phyloP scores from a whole-genome alignment of 2,113 vertebrate genomes.

The Myotis brandtii region DNA sequence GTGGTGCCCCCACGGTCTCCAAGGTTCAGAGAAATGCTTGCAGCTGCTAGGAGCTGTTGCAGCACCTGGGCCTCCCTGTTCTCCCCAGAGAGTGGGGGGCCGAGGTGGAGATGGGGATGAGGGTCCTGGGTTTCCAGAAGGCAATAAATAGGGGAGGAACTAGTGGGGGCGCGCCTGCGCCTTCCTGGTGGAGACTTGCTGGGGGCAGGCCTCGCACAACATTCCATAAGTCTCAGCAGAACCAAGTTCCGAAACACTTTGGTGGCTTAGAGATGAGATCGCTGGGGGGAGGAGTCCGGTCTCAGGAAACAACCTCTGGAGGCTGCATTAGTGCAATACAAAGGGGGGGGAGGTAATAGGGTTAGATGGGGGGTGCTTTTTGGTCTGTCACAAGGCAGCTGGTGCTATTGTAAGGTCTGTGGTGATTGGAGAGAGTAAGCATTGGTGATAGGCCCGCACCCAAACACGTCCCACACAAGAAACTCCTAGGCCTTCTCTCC shows the following conservation, averaged over 20 bases:
- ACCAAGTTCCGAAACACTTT: constrained; percentile 57
- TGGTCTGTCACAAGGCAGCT: constrained; percentile 73
- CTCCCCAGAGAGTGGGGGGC: background rate
- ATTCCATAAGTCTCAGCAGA: constrained; percentile 45
- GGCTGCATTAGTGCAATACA: constrained; percentile 77
- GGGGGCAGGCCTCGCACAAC: background rate
- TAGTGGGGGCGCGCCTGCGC: constrained; percentile 1
- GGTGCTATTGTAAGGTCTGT: constrained; percentile 63
- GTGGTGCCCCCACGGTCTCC: background rate
- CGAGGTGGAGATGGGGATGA: background rate
- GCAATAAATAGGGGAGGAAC: constrained; percentile 78
- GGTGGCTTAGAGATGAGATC: constrained; percentile 48
- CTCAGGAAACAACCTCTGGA: constrained; percentile 47
- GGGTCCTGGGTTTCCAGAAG: constrained; percentile 46
- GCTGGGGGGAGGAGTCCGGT: background rate
- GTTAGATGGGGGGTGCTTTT: constrained; percentile 50
- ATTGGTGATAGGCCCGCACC: background rate
- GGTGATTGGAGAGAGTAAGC: constrained; percentile 30
- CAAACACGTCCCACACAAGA: background rate
- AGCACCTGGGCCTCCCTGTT: background rate
- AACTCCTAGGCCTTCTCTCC: background rate
- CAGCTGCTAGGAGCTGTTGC: background rate
- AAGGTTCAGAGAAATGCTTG: background rate
- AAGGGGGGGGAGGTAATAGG: background rate
- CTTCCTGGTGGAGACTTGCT: constrained; percentile 59